A percentile compares a stretch with the other conserved stretches of the same genome.
Conservation (phyloP, 2,888 invertebrate species). For the Alsophila aescularia region DNA sequence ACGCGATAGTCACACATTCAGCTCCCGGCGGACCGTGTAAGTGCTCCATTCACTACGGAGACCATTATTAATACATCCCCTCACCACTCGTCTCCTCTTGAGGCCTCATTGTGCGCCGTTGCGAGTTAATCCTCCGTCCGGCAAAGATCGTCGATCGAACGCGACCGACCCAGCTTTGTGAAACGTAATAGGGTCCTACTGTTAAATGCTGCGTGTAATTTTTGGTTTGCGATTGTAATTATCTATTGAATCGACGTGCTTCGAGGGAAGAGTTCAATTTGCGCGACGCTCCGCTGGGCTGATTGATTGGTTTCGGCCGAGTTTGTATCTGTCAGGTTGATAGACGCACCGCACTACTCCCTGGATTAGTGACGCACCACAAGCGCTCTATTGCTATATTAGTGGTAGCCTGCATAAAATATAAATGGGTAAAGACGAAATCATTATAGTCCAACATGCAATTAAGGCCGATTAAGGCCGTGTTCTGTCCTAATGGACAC, state of each 20-base stretch:
- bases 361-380: slow-evolving; percentile 66
- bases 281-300: slow-evolving; percentile 70
- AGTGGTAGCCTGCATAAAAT: slow-evolving; percentile 37
- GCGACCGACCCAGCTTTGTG: slow-evolving; percentile 75
- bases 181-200: slow-evolving; percentile 76
- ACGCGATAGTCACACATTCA: slow-evolving; percentile 81
- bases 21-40: slow-evolving; percentile 79
- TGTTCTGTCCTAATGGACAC: slow-evolving; percentile 19
- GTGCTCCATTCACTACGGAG: slow-evolving; percentile 79
- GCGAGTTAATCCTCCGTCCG: slow-evolving; percentile 78
- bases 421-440: slow-evolving; percentile 20
- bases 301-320: slow-evolving; percentile 78
- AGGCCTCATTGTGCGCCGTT: slow-evolving; percentile 74
- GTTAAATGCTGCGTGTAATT: slow-evolving; percentile 81
- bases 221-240: slow-evolving; percentile 83
- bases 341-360: slow-evolving; percentile 65
- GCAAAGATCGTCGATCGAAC: slow-evolving; percentile 78
- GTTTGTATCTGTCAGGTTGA: slow-evolving; percentile 70
- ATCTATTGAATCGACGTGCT: slow-evolving; percentile 75
- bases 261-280: slow-evolving; percentile 80
- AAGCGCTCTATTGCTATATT: slow-evolving; percentile 48
- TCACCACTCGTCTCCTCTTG: slow-evolving; percentile 68
- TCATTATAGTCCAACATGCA: slow-evolving; percentile 24
- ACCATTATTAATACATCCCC: slow-evolving; percentile 82
- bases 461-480: slow-evolving; percentile 18